Evolutionary conservation across 1,140 invertebrate genomes (phyloP), one percentile per base, ranked within the genome.

Genomic region (Prorops nasuta): DNA sequence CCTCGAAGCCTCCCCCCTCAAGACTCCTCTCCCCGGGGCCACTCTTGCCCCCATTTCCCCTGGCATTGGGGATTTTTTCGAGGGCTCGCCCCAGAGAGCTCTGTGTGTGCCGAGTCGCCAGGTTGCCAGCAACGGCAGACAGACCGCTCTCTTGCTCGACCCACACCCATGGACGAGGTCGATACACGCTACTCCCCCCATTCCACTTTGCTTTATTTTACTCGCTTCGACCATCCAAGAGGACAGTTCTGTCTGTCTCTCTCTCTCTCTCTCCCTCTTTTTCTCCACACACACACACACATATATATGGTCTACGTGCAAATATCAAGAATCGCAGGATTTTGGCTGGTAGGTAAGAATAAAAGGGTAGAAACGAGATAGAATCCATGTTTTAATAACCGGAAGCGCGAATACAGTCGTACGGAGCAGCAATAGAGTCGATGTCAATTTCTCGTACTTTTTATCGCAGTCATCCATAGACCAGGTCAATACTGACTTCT

Each of bases 1-100:
- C 43, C 47, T 41, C 39, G 35, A n/a, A 38, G n/a, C 37, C 36
- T 56, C 42, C 20, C 6, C 31, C 21, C 20, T n/a, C 21, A 14
- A 37, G 28, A 38, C 32, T 20, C 41, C 35, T 52, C 50, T 34
- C 41, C 36, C 48, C 44, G 45, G 50, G 51, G 54, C 65, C 54
- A 57, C 59, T 65, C 60, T 56, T 66, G 63, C 66, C 61, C 67
- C 67, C 70, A 63, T 69, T 70, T 70, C 66, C 60, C 60, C 63
- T 60, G 53, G 60, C 60, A 58, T 54, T 59, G 66, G 44, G 60
- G 56, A 62, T 67, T 64, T 72, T 69, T 66, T 65, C 39, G 50
- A 64, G 58, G 51, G 64, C 63, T 64, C 35, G 49, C 49, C 39
- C 12, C 43, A 50, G 39, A 20, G 18, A 40, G 15, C 16, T 37